Evolutionary conservation across 2,113 vertebrate genomes (phyloP), one percentile per base, ranked within the genome.

Genomic region (Thalassarche chlororhynchos): DNA sequence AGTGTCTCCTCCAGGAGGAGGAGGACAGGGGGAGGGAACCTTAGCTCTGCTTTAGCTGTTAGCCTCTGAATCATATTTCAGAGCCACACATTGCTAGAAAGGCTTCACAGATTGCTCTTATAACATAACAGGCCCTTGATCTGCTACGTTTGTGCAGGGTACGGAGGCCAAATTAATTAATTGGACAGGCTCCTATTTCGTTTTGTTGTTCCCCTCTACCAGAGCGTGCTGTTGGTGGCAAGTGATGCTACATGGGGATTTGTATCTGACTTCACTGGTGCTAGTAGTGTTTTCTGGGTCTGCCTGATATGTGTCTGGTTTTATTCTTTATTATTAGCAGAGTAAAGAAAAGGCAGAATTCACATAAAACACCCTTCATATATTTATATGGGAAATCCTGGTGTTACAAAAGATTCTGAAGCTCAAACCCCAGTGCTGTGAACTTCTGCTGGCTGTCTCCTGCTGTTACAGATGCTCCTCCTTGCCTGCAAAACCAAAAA

Each of bases 131-230:
- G 38, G 29, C 65, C 72, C 84, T 92, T 82, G 89, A 84, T 90
- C 71, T 72, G 71, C 51, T 66, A 0, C 12, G 8, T 55, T 71
- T 90, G 51, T 58, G 71, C 14, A 38, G 70, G 62, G 49, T 42
- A 24, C 5, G 57, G 70, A 52, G 84, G 58, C 5, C 64, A 94
- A 89, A 84, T 87, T 54, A 46, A 86, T 81, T 86, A 78, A 78
- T 19, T 74, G 65, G 60, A 40, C 52, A 52, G 62, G 38, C 6
- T 14, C 5, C 26, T 40, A 1, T 40, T 47, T 71, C 0, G 0
- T 85, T 40, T 46, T 38, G 62, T 75, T 69, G 61, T 47, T 38
- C 16, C 44, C 9, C 42, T 36, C 42, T 74, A 55, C 57, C 65
- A 19, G 75, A 91, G 42, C 42, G 16, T 47, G 83, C 55, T 71